Conservation (phyloP, 2,113 vertebrate species). For the Cinclus cinclus region DNA sequence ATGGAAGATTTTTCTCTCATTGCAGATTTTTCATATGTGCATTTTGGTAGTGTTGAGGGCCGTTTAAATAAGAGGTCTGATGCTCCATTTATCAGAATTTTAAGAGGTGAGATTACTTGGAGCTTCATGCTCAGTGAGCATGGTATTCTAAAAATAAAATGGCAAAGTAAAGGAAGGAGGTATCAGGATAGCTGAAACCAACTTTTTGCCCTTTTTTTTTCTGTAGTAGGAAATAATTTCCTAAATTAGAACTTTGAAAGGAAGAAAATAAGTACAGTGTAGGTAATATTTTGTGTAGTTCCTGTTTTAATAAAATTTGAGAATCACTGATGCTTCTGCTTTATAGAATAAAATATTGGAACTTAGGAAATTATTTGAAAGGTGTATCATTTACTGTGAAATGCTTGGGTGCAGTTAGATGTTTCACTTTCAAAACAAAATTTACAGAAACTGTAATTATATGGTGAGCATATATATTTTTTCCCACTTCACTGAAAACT, state of each 20-base stretch:
- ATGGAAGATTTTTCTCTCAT: not conserved
- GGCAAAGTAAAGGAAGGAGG: not conserved
- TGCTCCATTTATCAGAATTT: not conserved
- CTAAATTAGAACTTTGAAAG: not conserved
- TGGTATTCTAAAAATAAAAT: not conserved
- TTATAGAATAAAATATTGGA: not conserved
- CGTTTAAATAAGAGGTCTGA: not conserved
- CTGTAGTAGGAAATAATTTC: not conserved
- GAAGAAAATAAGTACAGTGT: not conserved
- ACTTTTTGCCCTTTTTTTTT: not conserved
- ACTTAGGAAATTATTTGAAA: not conserved
- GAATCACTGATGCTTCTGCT: not conserved
- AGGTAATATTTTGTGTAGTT: not conserved
- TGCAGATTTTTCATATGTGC: fast-evolving
- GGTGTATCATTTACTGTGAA: not conserved
- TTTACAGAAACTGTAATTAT: not conserved
- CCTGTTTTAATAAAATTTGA: fast-evolving
- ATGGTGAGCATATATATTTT: not conserved
- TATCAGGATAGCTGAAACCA: not conserved
- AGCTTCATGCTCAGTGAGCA: not conserved
- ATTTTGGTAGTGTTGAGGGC: not conserved
- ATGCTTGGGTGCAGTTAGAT: not conserved
- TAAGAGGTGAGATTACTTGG: not conserved
- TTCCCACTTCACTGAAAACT: not conserved
- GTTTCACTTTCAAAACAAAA: not conserved